Percentiles rank a stretch among this genome's conserved stretches.
Conservation (phyloP, 2,797 vertebrate species). For the Arctocebus calabarensis region DNA sequence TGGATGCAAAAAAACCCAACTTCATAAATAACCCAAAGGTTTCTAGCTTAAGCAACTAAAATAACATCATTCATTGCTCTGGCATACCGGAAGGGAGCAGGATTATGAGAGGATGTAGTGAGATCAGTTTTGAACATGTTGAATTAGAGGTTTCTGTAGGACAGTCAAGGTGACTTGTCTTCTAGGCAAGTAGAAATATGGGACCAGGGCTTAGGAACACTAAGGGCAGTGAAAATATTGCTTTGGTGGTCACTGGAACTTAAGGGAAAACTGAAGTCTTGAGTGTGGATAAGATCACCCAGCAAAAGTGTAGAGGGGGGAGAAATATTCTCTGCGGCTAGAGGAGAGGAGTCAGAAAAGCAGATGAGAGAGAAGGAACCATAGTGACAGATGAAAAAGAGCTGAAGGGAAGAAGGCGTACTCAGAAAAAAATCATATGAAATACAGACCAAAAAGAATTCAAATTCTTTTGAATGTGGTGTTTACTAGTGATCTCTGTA, state of each 20-base stretch:
- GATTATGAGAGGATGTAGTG: neutral
- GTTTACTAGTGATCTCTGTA: neutral
- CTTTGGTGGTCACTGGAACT: neutral
- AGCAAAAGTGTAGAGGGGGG: neutral
- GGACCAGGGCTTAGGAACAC: neutral
- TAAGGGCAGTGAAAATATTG: neutral
- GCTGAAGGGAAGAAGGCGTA: neutral
- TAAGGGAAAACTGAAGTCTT: neutral
- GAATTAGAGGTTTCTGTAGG: neutral
- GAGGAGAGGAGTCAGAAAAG: neutral
- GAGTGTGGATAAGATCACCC: neutral
- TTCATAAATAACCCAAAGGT: neutral
- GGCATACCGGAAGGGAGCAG: neutral
- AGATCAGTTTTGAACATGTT: neutral
- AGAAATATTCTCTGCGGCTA: neutral
- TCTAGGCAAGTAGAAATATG: neutral
- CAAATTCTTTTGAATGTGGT: slow-evolving; percentile 34
- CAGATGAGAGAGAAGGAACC: neutral
- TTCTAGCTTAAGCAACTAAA: neutral
- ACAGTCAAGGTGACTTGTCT: neutral
- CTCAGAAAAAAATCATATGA: neutral
- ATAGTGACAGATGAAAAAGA: neutral
- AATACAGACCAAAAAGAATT: neutral
- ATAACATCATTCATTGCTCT: neutral
- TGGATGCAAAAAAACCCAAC: neutral